A percentile compares a stretch with the other conserved stretches of the same genome.
Evolutionary conservation across 2,888 invertebrate genomes (phyloP).

Genomic region (Horisme vitalbata): DNA sequence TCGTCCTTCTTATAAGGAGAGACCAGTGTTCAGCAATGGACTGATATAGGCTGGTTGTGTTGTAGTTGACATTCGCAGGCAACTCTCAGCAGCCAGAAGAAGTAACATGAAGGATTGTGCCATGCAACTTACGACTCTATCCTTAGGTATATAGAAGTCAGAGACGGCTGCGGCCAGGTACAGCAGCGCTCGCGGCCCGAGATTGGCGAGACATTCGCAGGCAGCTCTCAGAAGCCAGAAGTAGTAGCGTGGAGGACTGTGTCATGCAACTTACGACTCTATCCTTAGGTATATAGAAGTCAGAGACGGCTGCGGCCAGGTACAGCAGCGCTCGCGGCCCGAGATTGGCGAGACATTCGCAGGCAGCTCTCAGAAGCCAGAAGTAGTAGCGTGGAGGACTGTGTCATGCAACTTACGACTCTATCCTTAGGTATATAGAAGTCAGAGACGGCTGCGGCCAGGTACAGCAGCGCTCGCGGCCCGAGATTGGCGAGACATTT

Average conservation of each 20-base stretch:
- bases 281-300: conserved; percentile 97
- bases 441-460: conserved; percentile 99
- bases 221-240: too few relatives aligned
- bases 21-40: too few relatives aligned
- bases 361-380: conserved; percentile 92
- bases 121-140: conserved; percentile 97
- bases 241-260: too few relatives aligned
- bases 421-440: conserved; percentile 97
- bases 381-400: too few relatives aligned
- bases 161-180: conserved; percentile 99
- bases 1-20: too few relatives aligned
- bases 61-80: too few relatives aligned
- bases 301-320: conserved; percentile 98
- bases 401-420: conserved; percentile 86
- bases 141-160: conserved; percentile 98
- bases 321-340: conserved; percentile 91
- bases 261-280: too few relatives aligned
- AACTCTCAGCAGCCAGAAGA: too few relatives aligned
- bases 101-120: too few relatives aligned
- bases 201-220: too few relatives aligned
- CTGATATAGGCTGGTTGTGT: too few relatives aligned
- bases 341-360: conserved; percentile 88
- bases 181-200: conserved; percentile 88
- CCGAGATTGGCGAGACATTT: conserved; percentile 88
- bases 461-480: conserved; percentile 90